phyloP scores from a whole-genome alignment of 2,888 invertebrate genomes.

The Thelaira solivaga region DNA sequence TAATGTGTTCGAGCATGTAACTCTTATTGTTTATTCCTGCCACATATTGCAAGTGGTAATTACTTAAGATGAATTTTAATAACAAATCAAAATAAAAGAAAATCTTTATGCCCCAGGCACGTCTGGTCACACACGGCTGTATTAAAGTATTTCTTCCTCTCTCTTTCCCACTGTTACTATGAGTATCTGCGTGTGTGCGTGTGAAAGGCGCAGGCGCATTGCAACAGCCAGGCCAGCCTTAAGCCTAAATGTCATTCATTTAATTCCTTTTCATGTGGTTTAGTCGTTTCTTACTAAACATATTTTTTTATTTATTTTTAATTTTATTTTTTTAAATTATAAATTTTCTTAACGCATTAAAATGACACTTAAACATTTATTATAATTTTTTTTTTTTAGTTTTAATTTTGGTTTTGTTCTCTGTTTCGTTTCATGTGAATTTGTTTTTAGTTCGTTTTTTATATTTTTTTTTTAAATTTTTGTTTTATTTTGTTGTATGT shows the following conservation, averaged over 20 bases:
- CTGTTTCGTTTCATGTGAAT: background rate
- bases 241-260: constrained; percentile 23
- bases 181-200: background rate
- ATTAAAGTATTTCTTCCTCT: too few species aligned
- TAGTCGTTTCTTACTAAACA: background rate
- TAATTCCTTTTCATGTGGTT: constrained; percentile 14
- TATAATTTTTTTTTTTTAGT: constrained; percentile 15
- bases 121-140: constrained; percentile 27
- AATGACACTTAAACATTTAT: constrained; percentile 41
- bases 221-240: constrained; percentile 7
- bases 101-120: constrained; percentile 21
- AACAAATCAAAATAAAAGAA: too few species aligned
- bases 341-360: constrained; percentile 54
- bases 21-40: constrained; percentile 37
- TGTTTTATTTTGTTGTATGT: too few species aligned
- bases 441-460: constrained; percentile 1
- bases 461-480: constrained; percentile 7
- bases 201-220: constrained; percentile 6
- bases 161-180: too few species aligned
- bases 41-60: constrained; percentile 46
- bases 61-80: constrained; percentile 47
- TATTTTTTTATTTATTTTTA: constrained; percentile 16
- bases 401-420: constrained; percentile 23
- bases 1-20: background rate
- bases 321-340: constrained; percentile 43